These are phyloP conservation scores for Liposcelis brunnea DNA, from an alignment of 2,888 invertebrate species.

Conservation along the genomic window DNA sequence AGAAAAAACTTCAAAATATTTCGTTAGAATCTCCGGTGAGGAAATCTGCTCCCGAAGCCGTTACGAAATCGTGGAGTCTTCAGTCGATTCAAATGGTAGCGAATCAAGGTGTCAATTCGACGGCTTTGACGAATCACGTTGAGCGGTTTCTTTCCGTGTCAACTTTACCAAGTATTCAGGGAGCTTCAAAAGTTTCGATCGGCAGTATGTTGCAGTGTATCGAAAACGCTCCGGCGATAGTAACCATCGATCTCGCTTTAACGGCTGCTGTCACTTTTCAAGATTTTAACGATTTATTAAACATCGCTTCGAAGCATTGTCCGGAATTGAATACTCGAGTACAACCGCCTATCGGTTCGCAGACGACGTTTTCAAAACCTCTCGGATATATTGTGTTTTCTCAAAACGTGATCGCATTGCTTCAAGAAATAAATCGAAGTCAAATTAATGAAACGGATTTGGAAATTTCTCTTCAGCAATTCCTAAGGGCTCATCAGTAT, in stretches of 20 bases:
- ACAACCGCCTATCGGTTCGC: constrained; percentile 15
- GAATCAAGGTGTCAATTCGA: constrained; percentile 22
- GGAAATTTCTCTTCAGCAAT: constrained; percentile 16
- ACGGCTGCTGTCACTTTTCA: constrained; percentile 20
- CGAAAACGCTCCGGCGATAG: constrained; percentile 17
- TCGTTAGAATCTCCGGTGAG: not conserved
- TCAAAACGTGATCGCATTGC: constrained; percentile 8
- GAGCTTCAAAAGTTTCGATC: constrained; percentile 11
- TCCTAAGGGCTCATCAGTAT: constrained; percentile 20
- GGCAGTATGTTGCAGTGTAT: constrained; percentile 8
- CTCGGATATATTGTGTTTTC: constrained; percentile 12
- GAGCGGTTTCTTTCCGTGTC: constrained; percentile 23
- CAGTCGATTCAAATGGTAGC: constrained; percentile 24
- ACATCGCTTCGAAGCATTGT: constrained; percentile 23
- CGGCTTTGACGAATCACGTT: constrained; percentile 21
- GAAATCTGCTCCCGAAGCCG: not conserved
- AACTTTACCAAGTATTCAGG: constrained; percentile 11
- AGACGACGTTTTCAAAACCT: constrained; percentile 16
- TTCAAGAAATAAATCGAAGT: constrained; percentile 13
- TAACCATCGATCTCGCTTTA: constrained; percentile 23
- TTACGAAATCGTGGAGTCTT: constrained; percentile 8
- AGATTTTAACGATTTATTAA: constrained; percentile 21
- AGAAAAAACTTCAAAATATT: not conserved
- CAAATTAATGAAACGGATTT: constrained; percentile 17
- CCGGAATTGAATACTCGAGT: constrained; percentile 12